Conservation (phyloP, 2,113 vertebrate species). For the Phaethon lepturus region DNA sequence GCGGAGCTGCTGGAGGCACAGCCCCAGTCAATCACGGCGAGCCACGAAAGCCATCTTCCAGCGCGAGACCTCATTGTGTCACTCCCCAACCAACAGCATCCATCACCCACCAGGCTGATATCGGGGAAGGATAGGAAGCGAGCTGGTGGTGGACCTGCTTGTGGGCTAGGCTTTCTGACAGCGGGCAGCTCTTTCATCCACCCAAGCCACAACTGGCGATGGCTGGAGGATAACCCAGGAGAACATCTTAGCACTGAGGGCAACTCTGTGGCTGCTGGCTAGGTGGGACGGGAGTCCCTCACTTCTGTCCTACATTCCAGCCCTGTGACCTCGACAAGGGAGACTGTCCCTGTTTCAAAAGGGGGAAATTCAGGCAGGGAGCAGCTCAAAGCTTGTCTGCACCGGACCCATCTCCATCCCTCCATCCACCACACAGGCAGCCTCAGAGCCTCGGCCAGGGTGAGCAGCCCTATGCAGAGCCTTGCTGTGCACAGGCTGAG, state of each 20-base stretch:
- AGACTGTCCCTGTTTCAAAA: background rate
- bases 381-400: background rate
- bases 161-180: background rate
- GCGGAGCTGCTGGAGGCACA: background rate
- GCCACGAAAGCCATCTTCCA: background rate
- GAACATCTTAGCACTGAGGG: background rate
- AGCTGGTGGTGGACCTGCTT: background rate
- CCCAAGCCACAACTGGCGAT: background rate
- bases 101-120: background rate
- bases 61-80: background rate
- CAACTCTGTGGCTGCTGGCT: background rate
- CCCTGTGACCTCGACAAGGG: background rate
- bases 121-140: background rate
- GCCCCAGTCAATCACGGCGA: background rate
- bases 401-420: background rate
- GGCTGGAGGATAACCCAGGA: background rate
- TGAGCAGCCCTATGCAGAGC: background rate
- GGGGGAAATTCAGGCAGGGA: background rate
- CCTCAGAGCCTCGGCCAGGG: accelerated
- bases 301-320: background rate
- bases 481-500: background rate
- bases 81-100: background rate
- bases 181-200: background rate
- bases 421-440: background rate
- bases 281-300: background rate